Conservation (phyloP, 2,113 vertebrate species). For the Myiagra hebetior region DNA sequence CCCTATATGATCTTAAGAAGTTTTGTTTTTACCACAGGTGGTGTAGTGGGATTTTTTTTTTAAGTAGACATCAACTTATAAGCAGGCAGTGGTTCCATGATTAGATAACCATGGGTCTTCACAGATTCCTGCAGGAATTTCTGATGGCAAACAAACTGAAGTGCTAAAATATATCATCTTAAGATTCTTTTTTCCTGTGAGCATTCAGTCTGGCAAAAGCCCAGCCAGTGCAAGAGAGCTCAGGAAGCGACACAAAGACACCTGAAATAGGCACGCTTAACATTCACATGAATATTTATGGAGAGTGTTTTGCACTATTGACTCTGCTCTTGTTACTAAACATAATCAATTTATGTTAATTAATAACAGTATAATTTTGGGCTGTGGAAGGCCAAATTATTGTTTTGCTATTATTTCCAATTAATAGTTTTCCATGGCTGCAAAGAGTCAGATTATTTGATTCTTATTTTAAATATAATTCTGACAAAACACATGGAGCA, state of each 20-base stretch:
- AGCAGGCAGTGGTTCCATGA: neutral
- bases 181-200: neutral
- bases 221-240: neutral
- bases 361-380: neutral
- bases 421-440: neutral
- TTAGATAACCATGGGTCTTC: neutral
- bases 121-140: neutral
- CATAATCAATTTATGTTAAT: neutral
- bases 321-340: neutral
- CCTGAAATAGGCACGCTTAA: neutral
- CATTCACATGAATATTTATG: neutral
- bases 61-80: neutral
- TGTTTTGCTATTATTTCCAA: neutral
- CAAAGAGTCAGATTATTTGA: neutral
- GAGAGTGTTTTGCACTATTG: neutral
- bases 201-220: neutral
- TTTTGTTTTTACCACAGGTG: neutral
- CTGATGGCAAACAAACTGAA: neutral
- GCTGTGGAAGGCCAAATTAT: neutral
- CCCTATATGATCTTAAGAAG: rapidly evolving
- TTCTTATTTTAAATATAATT: neutral
- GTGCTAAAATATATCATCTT: neutral
- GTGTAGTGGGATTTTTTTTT: neutral
- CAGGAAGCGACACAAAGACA: neutral
- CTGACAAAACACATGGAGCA: neutral